Evolutionary conservation across 2,888 invertebrate genomes (phyloP).

Genomic region (Cantharis flavilabris): DNA sequence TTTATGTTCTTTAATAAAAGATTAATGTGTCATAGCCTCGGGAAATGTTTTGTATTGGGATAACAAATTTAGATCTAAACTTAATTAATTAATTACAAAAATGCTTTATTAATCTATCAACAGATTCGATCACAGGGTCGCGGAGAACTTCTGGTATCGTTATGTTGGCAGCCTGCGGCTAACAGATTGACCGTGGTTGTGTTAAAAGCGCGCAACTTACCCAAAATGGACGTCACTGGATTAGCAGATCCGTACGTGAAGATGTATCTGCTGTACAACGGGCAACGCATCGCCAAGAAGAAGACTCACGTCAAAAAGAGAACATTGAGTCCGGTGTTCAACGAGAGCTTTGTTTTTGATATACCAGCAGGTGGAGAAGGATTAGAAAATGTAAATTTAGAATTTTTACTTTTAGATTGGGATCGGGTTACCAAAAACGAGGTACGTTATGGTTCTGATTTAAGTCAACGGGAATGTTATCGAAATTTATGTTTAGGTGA

Average conservation of each 20-base stretch:
- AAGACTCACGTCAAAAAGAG: slow-evolving; percentile 99
- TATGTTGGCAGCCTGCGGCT: slow-evolving; percentile 98
- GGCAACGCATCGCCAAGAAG: slow-evolving; percentile 98
- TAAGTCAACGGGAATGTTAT: neutral
- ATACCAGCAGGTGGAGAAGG: slow-evolving; percentile 77
- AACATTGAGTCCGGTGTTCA: slow-evolving; percentile 97
- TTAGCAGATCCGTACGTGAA: slow-evolving; percentile 97
- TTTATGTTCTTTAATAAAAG: no score
- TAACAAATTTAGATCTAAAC: neutral
- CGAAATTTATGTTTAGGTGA: slow-evolving; percentile 67
- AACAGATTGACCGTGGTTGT: slow-evolving; percentile 95
- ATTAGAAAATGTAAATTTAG: slow-evolving; percentile 81
- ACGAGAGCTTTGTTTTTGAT: slow-evolving; percentile 98
- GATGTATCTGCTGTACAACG: slow-evolving; percentile 94
- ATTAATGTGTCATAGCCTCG: neutral
- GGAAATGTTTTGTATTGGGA: neutral
- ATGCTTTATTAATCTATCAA: slow-evolving; percentile 19
- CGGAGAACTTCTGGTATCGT: slow-evolving; percentile 92
- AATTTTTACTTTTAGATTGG: slow-evolving; percentile 92
- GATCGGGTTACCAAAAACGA: slow-evolving; percentile 98
- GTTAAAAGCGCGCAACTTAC: slow-evolving; percentile 94
- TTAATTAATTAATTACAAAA: slow-evolving; percentile 5
- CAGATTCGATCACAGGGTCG: slow-evolving; percentile 91
- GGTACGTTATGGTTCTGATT: slow-evolving; percentile 57
- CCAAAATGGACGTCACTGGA: slow-evolving; percentile 97